Conservation (phyloP, 2,888 invertebrate species). For the Thereva nobilitata region DNA sequence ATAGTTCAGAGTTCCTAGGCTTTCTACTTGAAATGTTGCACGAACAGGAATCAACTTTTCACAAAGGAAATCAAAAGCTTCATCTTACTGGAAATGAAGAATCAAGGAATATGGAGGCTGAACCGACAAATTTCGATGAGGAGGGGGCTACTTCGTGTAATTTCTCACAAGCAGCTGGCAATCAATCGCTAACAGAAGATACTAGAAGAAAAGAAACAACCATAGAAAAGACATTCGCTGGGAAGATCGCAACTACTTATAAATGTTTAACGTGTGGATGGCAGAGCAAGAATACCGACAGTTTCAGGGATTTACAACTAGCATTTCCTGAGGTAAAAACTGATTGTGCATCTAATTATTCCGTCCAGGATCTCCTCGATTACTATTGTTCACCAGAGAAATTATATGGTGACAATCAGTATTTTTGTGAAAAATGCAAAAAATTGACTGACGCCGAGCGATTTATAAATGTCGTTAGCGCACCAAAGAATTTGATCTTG, state of each 20-base stretch:
- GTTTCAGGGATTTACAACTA: conserved; percentile 78
- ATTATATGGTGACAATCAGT: conserved; percentile 79
- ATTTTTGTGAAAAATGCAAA: conserved; percentile 77
- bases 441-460: conserved; percentile 77
- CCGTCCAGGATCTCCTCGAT: conserved; percentile 77
- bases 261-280: conserved; percentile 74
- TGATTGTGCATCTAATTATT: conserved; percentile 56
- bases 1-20: conserved; percentile 85
- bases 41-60: conserved; percentile 65
- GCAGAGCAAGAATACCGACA: conserved; percentile 74
- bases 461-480: conserved; percentile 68
- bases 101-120: conserved; percentile 1
- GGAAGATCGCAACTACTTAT: conserved; percentile 73
- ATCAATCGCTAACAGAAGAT: not conserved
- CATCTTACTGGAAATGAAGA: not conserved
- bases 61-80: not conserved
- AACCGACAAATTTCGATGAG: not conserved
- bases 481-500: conserved; percentile 77
- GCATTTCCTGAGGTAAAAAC: conserved; percentile 67
- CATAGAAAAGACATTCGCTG: conserved; percentile 74
- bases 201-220: conserved; percentile 46
- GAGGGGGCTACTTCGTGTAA: conserved; percentile 21
- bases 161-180: conserved; percentile 9
- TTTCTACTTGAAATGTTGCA: conserved; percentile 65
- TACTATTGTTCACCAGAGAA: conserved; percentile 78